A percentile compares a stretch with the other conserved stretches of the same genome.
These are phyloP conservation scores for Drosophila yooni DNA, from an alignment of 2,888 invertebrate genomes.

Conservation along the genomic window DNA sequence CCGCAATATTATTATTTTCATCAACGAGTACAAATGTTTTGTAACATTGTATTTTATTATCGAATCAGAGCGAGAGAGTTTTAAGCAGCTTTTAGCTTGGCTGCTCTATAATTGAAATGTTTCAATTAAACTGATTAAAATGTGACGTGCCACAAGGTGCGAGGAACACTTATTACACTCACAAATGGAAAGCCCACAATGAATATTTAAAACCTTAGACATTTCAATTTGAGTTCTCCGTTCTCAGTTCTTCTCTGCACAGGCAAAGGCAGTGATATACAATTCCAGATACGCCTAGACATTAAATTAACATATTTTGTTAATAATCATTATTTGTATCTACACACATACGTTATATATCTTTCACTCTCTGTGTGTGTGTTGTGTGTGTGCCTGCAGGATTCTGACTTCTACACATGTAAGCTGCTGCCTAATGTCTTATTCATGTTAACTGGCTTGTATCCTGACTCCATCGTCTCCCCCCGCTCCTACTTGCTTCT, in stretches of 20 bases:
- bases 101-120: conserved; percentile 52
- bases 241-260: background rate
- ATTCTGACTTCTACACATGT: conserved; percentile 64
- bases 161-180: conserved; percentile 7
- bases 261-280: conserved; percentile 20
- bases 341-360: conserved; percentile 10
- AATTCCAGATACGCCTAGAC: conserved; percentile 61
- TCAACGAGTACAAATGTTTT: background rate
- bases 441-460: conserved; percentile 74
- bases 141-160: conserved; percentile 8
- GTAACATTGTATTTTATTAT: background rate
- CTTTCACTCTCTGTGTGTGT: conserved; percentile 10
- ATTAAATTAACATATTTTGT: conserved; percentile 79
- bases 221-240: conserved; percentile 64
- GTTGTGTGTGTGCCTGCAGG: conserved; percentile 31
- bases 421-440: conserved; percentile 73
- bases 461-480: conserved; percentile 1
- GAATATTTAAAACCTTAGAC: conserved; percentile 65
- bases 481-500: background rate
- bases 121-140: conserved; percentile 75
- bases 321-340: conserved; percentile 75
- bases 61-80: background rate
- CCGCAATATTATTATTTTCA: background rate
- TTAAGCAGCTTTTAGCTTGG: conserved; percentile 14
- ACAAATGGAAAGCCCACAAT: conserved; percentile 47